A percentile compares a stretch with the other conserved stretches of the same genome.
phyloP scores from a whole-genome alignment of 2,113 vertebrate genomes.

The Phrynosoma platyrhinos region DNA sequence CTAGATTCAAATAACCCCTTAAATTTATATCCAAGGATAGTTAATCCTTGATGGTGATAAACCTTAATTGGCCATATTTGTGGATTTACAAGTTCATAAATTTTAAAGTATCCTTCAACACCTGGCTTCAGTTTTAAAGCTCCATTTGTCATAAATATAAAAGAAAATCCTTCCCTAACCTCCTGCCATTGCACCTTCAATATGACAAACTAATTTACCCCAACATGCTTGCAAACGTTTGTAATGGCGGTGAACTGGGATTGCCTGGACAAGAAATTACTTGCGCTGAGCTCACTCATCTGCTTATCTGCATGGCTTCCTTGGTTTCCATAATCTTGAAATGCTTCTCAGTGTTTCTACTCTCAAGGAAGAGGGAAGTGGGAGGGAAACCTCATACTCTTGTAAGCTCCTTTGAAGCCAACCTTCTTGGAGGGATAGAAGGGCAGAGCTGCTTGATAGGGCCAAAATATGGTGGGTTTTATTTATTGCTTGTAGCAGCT shows the following conservation, averaged over 20 bases:
- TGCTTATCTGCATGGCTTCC: conserved; percentile 11
- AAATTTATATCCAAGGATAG: conserved; percentile 37
- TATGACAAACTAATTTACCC: conserved; percentile 14
- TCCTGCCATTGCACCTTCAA: not conserved
- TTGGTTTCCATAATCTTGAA: conserved; percentile 30
- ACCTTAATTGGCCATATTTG: conserved; percentile 56
- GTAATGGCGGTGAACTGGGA: conserved; percentile 34
- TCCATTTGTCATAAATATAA: conserved; percentile 63
- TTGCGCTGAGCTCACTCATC: conserved; percentile 18
- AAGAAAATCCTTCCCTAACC: conserved; percentile 46
- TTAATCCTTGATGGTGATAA: conserved; percentile 56
- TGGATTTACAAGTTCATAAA: conserved; percentile 69
- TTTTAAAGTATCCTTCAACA: conserved; percentile 62
- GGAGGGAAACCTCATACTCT: not conserved
- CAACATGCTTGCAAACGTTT: conserved; percentile 24
- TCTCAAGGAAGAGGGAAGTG: conserved; percentile 24
- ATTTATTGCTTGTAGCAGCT: conserved; percentile 65
- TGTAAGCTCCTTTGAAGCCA: conserved; percentile 49
- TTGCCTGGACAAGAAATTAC: conserved; percentile 43
- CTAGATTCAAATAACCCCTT: conserved; percentile 52
- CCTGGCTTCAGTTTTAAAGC: conserved; percentile 55
- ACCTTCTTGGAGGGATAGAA: conserved; percentile 44
- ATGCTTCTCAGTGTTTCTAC: conserved; percentile 49
- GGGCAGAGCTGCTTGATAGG: conserved; percentile 68
- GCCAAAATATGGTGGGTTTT: conserved; percentile 63